Percentiles rank a stretch among this genome's conserved stretches.
phyloP scores from a whole-genome alignment of 2,113 vertebrate species.

The Thamnophis sirtalis region DNA sequence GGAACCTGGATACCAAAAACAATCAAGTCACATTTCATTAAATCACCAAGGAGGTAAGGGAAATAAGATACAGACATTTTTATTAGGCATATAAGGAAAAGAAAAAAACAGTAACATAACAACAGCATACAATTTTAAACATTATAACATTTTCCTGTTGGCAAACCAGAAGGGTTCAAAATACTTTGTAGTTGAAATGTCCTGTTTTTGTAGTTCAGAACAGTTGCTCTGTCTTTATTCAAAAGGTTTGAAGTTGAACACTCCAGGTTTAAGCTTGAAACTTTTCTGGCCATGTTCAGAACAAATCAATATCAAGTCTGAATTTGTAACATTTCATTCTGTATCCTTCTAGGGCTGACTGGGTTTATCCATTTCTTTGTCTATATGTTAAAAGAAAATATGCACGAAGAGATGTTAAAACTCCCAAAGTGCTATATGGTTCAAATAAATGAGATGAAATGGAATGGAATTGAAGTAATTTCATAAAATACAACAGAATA shows the following conservation, averaged over 20 bases:
- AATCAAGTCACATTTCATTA: conserved; percentile 71
- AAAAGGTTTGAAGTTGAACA: neutral
- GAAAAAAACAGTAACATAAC: neutral
- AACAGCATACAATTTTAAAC: neutral
- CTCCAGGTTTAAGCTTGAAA: neutral
- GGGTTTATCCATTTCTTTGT: neutral
- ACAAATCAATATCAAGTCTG: neutral
- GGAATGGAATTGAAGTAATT: neutral
- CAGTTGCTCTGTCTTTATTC: neutral
- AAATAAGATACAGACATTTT: neutral
- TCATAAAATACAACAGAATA: neutral
- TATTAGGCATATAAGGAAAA: neutral
- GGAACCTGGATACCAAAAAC: conserved; percentile 74
- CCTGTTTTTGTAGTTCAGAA: neutral
- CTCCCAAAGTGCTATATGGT: neutral
- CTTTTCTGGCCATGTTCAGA: neutral
- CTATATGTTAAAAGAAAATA: neutral
- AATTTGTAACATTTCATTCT: neutral
- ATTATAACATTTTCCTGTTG: neutral
- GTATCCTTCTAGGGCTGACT: neutral
- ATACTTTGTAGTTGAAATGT: neutral
- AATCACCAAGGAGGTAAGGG: conserved; percentile 82
- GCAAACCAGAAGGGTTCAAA: neutral
- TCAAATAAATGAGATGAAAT: neutral
- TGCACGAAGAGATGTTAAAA: neutral